phyloP scores from a whole-genome alignment of 2,888 invertebrate species.

The Spodoptera exigua region DNA sequence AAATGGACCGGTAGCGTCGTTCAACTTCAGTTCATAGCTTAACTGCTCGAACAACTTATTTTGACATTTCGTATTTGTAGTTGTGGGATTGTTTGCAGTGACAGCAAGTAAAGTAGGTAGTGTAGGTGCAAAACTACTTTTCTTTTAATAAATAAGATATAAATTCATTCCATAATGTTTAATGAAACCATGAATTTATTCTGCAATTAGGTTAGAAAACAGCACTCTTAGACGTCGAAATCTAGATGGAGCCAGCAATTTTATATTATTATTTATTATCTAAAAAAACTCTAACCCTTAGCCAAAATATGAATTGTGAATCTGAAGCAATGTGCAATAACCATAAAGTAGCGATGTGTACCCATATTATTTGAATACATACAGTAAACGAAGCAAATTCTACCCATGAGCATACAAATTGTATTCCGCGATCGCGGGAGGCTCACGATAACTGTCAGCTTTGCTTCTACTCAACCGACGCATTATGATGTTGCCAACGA shows the following conservation, averaged over 20 bases:
- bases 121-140: no score
- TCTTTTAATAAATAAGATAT: no score
- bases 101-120: not conserved
- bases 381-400: slow-evolving; percentile 59
- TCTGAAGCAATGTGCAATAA: slow-evolving; percentile 35
- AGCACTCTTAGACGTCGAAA: no score
- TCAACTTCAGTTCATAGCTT: slow-evolving; percentile 27
- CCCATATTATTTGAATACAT: slow-evolving; percentile 48
- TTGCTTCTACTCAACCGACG: slow-evolving; percentile 54
- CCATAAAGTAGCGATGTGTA: slow-evolving; percentile 48
- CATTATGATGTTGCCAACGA: slow-evolving; percentile 46
- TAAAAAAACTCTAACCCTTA: slow-evolving; percentile 30
- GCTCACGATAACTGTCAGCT: slow-evolving; percentile 63
- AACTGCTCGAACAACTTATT: slow-evolving; percentile 25
- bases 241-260: no score
- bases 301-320: slow-evolving; percentile 4
- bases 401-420: slow-evolving; percentile 61
- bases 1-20: slow-evolving; percentile 8
- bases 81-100: slow-evolving; percentile 8
- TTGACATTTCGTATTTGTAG: slow-evolving; percentile 29
- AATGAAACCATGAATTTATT: no score
- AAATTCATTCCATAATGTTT: no score
- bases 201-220: no score
- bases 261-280: no score
- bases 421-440: slow-evolving; percentile 56